phyloP scores from a whole-genome alignment of 2,888 invertebrate genomes.

The Venusia cambrica region DNA sequence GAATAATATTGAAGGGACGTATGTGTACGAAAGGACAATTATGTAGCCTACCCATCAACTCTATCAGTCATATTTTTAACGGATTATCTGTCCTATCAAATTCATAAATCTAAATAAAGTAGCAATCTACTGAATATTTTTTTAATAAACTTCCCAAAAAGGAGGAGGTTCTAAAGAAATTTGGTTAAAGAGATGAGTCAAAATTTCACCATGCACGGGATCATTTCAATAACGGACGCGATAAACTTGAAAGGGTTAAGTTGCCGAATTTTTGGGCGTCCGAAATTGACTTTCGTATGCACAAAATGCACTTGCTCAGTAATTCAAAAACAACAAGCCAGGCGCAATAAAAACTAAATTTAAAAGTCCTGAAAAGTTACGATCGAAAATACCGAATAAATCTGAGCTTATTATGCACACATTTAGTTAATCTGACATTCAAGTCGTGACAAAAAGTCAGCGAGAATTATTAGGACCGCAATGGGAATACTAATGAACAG shows the following conservation, averaged over 20 bases:
- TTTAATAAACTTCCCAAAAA: too few species aligned
- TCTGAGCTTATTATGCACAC: slow-evolving; percentile 29
- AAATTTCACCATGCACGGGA: too few species aligned
- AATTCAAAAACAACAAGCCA: slow-evolving; percentile 6
- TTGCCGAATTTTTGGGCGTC: slow-evolving; percentile 3
- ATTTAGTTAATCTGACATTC: slow-evolving; percentile 40
- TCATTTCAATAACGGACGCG: too few species aligned
- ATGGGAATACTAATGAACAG: slow-evolving; percentile 36
- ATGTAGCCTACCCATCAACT: too few species aligned
- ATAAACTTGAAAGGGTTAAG: not conserved
- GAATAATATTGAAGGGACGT: too few species aligned
- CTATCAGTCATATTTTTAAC: too few species aligned
- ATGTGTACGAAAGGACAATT: too few species aligned
- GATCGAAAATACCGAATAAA: slow-evolving; percentile 20
- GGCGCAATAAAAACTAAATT: slow-evolving; percentile 15
- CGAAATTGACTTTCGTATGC: slow-evolving; percentile 6
- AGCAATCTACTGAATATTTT: too few species aligned
- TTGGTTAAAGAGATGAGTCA: too few species aligned
- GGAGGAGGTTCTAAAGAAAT: too few species aligned
- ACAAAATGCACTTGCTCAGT: slow-evolving; percentile 7
- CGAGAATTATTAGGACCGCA: slow-evolving; percentile 31
- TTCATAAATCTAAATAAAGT: too few species aligned
- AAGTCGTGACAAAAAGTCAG: slow-evolving; percentile 33
- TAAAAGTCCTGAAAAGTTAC: slow-evolving; percentile 21
- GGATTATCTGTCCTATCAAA: too few species aligned